Evolutionary conservation across 1,140 invertebrate species (phyloP).

Genomic region (Frieseomelitta varia): DNA sequence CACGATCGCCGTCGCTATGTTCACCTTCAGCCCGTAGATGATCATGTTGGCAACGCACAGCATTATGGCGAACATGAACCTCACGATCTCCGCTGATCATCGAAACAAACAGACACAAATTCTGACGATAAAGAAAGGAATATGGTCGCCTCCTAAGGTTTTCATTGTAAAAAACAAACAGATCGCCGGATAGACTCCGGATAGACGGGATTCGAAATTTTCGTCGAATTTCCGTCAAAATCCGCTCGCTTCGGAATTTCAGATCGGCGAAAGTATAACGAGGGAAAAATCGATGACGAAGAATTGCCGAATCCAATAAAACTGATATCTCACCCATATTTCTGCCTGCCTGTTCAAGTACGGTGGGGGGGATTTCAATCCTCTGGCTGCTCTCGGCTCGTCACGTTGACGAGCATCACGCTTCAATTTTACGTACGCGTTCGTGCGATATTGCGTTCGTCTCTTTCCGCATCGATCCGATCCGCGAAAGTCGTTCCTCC

Average conservation of each 20-base stretch:
- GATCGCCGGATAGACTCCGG: no score
- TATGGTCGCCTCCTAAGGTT: no score
- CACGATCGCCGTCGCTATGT: constrained; percentile 92
- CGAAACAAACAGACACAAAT: no score
- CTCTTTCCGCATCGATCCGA: constrained; percentile 27
- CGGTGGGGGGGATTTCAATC: neutral
- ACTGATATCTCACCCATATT: constrained; percentile 49
- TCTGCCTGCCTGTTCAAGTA: neutral
- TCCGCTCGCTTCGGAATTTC: no score
- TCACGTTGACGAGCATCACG: constrained; percentile 35
- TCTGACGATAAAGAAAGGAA: neutral
- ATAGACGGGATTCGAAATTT: no score
- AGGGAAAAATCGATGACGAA: no score
- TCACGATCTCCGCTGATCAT: constrained; percentile 63
- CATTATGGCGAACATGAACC: constrained; percentile 78
- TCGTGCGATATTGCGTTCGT: constrained; percentile 11
- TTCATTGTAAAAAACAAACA: no score
- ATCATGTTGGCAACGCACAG: constrained; percentile 84
- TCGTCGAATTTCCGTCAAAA: no score
- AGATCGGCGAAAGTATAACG: no score
- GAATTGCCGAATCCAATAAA: neutral
- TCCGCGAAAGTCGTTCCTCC: neutral
- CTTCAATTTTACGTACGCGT: neutral
- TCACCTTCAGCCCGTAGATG: constrained; percentile 93
- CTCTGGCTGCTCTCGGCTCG: neutral